phyloP scores from a whole-genome alignment of 2,888 invertebrate species.

The Megastigmus dorsalis region DNA sequence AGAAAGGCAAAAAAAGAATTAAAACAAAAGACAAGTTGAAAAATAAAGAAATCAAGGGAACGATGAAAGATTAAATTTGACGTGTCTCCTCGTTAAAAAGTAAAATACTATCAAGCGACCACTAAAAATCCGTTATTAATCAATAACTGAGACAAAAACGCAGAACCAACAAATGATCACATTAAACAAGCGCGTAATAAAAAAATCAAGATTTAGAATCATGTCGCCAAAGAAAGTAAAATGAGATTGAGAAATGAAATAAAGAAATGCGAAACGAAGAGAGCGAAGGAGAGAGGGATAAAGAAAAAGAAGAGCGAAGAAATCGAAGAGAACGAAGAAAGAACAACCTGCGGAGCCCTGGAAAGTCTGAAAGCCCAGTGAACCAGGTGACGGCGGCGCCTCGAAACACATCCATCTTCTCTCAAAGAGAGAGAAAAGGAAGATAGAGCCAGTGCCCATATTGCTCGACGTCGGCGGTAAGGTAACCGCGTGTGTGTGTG shows the following conservation, averaged over 20 bases:
- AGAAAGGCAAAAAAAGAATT: not conserved
- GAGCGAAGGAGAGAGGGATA: not conserved
- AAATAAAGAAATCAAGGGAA: not conserved
- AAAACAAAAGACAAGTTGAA: not conserved
- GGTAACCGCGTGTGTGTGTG: too few species aligned
- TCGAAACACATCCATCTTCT: slow-evolving; percentile 72
- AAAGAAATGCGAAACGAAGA: not conserved
- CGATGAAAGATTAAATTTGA: slow-evolving; percentile 10
- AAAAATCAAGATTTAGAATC: not conserved
- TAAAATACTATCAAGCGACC: not conserved
- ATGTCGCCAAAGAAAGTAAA: slow-evolving; percentile 1
- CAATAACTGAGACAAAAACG: not conserved
- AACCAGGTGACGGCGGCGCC: slow-evolving; percentile 73
- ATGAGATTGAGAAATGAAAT: slow-evolving; percentile 17
- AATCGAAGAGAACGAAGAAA: not conserved
- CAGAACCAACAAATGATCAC: not conserved
- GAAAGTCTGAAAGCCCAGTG: slow-evolving; percentile 63
- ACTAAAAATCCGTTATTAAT: not conserved
- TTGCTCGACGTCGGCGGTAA: not conserved
- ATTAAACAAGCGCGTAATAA: not conserved
- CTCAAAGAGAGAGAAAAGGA: slow-evolving; percentile 48
- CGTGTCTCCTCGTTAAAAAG: not conserved
- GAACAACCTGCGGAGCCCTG: slow-evolving; percentile 19
- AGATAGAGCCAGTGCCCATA: not conserved
- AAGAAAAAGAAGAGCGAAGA: not conserved